Percentiles rank a stretch among this genome's conserved stretches.
These are phyloP conservation scores for Drosophila maculinotata DNA, from an alignment of 2,888 invertebrate species.

Conservation along the genomic window DNA sequence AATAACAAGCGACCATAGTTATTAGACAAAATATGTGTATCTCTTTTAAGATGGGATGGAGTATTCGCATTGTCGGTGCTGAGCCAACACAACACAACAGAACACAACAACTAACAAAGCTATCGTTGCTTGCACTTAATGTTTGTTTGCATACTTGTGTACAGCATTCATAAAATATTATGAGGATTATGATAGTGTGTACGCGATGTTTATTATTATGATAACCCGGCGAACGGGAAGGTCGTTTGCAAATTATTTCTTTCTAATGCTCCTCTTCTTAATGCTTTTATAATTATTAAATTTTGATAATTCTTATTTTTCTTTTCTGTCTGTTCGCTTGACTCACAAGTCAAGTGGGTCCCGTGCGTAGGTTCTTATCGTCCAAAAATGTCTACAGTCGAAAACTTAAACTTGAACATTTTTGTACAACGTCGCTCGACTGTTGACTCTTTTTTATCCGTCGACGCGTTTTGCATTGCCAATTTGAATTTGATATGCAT, in stretches of 20 bases:
- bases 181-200: slow-evolving; percentile 11
- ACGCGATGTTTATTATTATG: slow-evolving; percentile 8
- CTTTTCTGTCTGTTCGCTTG: slow-evolving; percentile 10
- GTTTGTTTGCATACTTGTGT: slow-evolving; percentile 41
- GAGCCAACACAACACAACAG: too few relatives aligned
- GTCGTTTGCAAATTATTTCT: slow-evolving; percentile 47
- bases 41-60: background rate
- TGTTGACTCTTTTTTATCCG: slow-evolving; percentile 60
- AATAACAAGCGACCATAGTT: too few relatives aligned
- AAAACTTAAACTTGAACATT: slow-evolving; percentile 71
- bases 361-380: slow-evolving; percentile 45
- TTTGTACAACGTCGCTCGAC: slow-evolving; percentile 45
- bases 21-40: background rate
- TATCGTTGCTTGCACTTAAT: slow-evolving; percentile 23
- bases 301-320: slow-evolving; percentile 19
- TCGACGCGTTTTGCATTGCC: slow-evolving; percentile 77
- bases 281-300: slow-evolving; percentile 44
- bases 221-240: slow-evolving; percentile 35
- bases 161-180: slow-evolving; percentile 29
- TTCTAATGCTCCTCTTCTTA: slow-evolving; percentile 39
- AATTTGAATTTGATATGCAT: slow-evolving; percentile 60
- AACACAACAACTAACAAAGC: background rate
- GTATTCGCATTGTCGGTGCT: slow-evolving; percentile 20
- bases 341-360: slow-evolving; percentile 50
- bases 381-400: slow-evolving; percentile 36